Evolutionary conservation across 2,113 vertebrate species (phyloP), one percentile per base, ranked within the genome.

Genomic region (Notechis scutatus): DNA sequence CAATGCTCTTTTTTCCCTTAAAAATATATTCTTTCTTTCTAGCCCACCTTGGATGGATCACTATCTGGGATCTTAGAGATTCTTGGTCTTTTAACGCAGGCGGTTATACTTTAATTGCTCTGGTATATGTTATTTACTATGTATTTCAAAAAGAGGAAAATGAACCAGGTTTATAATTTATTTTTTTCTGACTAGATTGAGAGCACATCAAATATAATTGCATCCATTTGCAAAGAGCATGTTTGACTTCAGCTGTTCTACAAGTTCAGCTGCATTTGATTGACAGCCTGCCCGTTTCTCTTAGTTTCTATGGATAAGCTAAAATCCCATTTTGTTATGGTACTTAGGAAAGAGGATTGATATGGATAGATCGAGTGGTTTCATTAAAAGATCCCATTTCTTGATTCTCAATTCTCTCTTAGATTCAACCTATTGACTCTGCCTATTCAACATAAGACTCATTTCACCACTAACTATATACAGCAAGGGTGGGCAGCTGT

Each of bases 161-260:
- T 20, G n/a, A 14, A 11, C 42, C 14, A 11, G 87, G 85, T 92
- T 95, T 95, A 42, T 96, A 92, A 94, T 94, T 95, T 93, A 91
- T 95, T 94, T 55, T 21, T 56, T 56, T 5, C 94, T 94, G 93
- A 96, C 86, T 34, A 95, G 96, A 95, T 92, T 95, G 95, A 96
- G 95, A 95, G 96, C 93, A 95, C 93, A 95, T 93, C 81, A 24
- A 10, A 93, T 95, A 95, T 95, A 92, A 94, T 95, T 95, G 95
- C 9, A 34, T 95, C 96, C 94, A 4, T 94, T 95, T 94, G 93
- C 91, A 47, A 96, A 96, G 96, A 94, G 89, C 94, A 95, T 96
- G 94, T 94, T 96, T 94, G 94, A 29, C 92, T 95, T 14, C 47
- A 69, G 94, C 94, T 85, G 93, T 94, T 14, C 89, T 94, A 94